Percentiles rank a stretch among this genome's conserved stretches.
Evolutionary conservation across 2,797 vertebrate genomes (phyloP).

Genomic region (Phaenicophaeus curvirostris): DNA sequence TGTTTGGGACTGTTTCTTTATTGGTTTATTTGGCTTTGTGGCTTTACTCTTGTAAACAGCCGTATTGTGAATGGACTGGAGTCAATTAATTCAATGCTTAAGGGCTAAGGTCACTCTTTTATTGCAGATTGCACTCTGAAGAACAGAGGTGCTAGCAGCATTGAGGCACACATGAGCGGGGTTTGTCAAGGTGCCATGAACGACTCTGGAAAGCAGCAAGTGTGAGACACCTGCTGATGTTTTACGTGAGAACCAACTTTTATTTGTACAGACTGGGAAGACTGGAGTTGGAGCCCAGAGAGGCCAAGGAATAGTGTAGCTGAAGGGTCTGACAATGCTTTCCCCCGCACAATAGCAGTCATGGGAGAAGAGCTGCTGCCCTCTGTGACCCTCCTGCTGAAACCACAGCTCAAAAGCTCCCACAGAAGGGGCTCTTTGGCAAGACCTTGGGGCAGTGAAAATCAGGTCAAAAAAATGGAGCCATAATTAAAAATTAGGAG

Average conservation of each 20-base stretch:
- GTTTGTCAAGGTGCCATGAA: rapidly evolving
- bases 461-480: neutral
- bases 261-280: neutral
- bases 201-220: neutral
- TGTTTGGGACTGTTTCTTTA: neutral
- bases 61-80: neutral
- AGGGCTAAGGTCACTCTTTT: neutral
- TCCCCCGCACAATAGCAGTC: rapidly evolving
- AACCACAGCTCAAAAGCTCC: neutral
- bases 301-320: neutral
- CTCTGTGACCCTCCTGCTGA: neutral
- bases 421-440: neutral
- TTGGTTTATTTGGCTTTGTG: neutral
- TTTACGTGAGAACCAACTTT: neutral
- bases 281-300: neutral
- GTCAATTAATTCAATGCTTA: rapidly evolving
- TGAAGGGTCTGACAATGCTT: neutral
- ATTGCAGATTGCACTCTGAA: neutral
- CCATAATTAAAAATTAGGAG: slow-evolving; percentile 48
- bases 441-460: neutral
- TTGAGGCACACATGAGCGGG: rapidly evolving
- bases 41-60: neutral
- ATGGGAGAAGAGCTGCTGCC: neutral
- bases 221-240: neutral
- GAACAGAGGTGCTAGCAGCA: rapidly evolving